Conservation (phyloP, 1,140 invertebrate genomes). For the Lordiphosa mommai region DNA sequence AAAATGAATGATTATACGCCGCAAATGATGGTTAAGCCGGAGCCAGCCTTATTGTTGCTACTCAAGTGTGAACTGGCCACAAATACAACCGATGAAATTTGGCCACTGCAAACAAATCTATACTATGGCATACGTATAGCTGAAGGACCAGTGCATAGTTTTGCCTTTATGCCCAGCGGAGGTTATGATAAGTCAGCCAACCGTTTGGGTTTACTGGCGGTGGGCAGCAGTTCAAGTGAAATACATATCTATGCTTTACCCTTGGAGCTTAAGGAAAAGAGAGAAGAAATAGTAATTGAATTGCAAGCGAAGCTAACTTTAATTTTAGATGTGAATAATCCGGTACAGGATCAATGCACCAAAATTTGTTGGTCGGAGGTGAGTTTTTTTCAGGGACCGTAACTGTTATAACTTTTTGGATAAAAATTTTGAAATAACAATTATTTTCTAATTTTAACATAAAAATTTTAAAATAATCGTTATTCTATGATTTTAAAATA, state of each 20-base stretch:
- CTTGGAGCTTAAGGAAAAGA: conserved; percentile 8
- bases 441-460: no score
- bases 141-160: conserved; percentile 43
- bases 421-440: no score
- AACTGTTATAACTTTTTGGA: no score
- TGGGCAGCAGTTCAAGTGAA: conserved; percentile 22
- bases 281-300: conserved; percentile 23
- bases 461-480: no score
- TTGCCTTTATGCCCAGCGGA: conserved; percentile 67
- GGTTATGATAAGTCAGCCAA: conserved; percentile 53
- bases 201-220: conserved; percentile 58
- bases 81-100: background rate
- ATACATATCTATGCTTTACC: conserved; percentile 60
- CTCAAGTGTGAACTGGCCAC: conserved; percentile 23
- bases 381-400: background rate
- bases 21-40: conserved; percentile 5
- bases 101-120: conserved; percentile 13
- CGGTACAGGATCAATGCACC: conserved; percentile 44
- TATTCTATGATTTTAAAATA: no score
- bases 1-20: conserved; percentile 38
- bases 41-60: conserved; percentile 32
- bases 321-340: conserved; percentile 19
- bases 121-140: conserved; percentile 55
- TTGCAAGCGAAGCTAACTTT: conserved; percentile 31
- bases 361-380: conserved; percentile 70